Conservation (phyloP, 23 tunicate genomes). For the Ascidia mentula region DNA sequence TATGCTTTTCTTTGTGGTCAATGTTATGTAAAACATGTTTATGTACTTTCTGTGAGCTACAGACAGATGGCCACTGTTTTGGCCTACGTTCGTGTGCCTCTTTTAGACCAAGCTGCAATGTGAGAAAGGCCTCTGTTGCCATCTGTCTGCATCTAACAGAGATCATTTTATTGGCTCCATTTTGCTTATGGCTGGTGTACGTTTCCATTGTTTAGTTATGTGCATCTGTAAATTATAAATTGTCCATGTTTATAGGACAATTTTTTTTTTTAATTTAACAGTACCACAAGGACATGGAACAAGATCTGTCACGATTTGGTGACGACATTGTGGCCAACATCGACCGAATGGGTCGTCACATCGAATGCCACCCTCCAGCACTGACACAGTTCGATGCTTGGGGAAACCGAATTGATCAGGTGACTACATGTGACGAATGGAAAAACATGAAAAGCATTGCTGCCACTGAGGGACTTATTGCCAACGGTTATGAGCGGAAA, state of each 20-base stretch:
- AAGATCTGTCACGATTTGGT: conserved; percentile 63
- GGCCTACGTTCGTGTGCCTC: not conserved
- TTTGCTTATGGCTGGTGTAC: too few relatives aligned
- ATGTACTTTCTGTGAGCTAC: not conserved
- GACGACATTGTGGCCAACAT: conserved; percentile 41
- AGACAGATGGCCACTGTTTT: not conserved
- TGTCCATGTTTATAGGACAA: not conserved
- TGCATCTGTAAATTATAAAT: too few relatives aligned
- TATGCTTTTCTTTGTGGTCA: not conserved
- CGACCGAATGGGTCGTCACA: conserved; percentile 47
- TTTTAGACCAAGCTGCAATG: too few relatives aligned
- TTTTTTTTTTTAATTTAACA: not conserved
- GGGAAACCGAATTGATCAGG: conserved; percentile 85
- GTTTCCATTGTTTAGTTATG: not conserved
- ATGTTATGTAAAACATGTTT: too few relatives aligned
- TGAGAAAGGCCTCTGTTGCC: too few relatives aligned
- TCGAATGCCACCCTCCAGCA: conserved; percentile 75
- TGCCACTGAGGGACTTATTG: conserved; percentile 85
- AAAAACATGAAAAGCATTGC: conserved; percentile 74
- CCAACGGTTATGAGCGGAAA: conserved; percentile 79
- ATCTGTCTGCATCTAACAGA: too few relatives aligned
- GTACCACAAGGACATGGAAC: conserved; percentile 47
- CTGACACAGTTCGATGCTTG: conserved; percentile 85
- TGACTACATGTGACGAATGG: conserved; percentile 80
- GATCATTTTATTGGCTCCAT: too few relatives aligned